A percentile compares a stretch with the other conserved stretches of the same genome.
Conservation (phyloP, 2,113 vertebrate species). For the Phalacrocorax brasilianus region DNA sequence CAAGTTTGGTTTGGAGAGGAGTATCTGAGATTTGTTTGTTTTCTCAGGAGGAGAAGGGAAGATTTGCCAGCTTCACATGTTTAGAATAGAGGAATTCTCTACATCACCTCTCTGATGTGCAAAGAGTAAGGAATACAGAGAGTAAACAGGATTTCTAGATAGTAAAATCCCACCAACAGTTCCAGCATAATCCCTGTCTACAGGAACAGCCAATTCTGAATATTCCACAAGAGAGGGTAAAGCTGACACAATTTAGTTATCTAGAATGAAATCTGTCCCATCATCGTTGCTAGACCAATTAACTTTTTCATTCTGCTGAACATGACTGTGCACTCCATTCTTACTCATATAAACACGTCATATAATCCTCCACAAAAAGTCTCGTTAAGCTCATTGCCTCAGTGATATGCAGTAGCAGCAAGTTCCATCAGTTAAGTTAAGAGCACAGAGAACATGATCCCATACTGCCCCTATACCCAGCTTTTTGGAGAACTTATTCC, state of each 20-base stretch:
- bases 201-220: constrained; percentile 4
- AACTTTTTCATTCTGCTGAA: constrained; percentile 15
- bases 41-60: neutral
- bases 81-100: neutral
- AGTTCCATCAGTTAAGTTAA: neutral
- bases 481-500: constrained; percentile 85
- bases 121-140: neutral
- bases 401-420: neutral
- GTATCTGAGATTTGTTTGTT: neutral
- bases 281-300: neutral
- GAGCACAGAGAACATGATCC: neutral
- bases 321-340: neutral
- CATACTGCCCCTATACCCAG: constrained; percentile 78
- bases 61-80: neutral
- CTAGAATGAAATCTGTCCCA: constrained; percentile 26
- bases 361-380: neutral
- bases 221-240: constrained; percentile 9
- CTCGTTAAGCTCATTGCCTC: neutral
- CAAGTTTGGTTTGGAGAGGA: neutral
- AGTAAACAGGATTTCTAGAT: neutral
- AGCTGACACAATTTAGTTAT: neutral
- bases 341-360: constrained; percentile 9
- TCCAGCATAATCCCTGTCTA: neutral
- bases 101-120: neutral
- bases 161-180: neutral